Evolutionary conservation across 2,888 invertebrate genomes (phyloP).

Genomic region (Hololepta plana): DNA sequence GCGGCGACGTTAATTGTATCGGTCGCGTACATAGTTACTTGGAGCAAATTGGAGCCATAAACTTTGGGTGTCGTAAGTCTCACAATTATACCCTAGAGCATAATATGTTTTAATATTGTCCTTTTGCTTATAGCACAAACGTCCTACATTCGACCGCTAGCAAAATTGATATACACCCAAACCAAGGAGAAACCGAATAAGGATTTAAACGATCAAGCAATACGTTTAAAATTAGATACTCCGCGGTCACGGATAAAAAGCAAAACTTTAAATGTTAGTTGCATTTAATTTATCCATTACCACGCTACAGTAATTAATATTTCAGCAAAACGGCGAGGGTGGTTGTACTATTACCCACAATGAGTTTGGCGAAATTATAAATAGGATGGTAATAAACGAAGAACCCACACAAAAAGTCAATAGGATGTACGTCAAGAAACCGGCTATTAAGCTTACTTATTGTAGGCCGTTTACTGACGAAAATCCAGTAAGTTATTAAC

Average conservation of each 20-base stretch:
- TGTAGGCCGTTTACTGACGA: conserved; percentile 39
- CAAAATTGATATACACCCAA: conserved; percentile 14
- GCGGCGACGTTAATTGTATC: conserved; percentile 43
- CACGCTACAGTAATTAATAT: background rate
- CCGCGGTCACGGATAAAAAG: conserved; percentile 26
- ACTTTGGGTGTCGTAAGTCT: conserved; percentile 38
- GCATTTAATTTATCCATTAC: too few relatives aligned
- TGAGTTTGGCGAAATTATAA: conserved; percentile 36
- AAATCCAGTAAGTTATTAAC: conserved; percentile 30
- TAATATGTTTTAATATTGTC: too few relatives aligned
- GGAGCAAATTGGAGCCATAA: conserved; percentile 43
- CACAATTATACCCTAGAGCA: too few relatives aligned
- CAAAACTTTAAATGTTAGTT: conserved; percentile 33
- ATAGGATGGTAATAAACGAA: conserved; percentile 25
- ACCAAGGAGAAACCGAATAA: conserved; percentile 13
- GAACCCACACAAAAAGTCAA: conserved; percentile 23
- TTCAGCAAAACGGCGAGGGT: conserved; percentile 36
- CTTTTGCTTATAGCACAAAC: conserved; percentile 23
- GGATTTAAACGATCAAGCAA: conserved; percentile 4
- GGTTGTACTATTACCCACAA: conserved; percentile 47
- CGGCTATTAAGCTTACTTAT: conserved; percentile 36
- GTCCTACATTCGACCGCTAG: conserved; percentile 21
- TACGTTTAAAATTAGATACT: conserved; percentile 8
- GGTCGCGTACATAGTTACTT: conserved; percentile 38
- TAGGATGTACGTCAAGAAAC: conserved; percentile 24